Base-by-base conservation (phyloP, 2,113 vertebrate genomes). In the Bubo bubo region DNA sequence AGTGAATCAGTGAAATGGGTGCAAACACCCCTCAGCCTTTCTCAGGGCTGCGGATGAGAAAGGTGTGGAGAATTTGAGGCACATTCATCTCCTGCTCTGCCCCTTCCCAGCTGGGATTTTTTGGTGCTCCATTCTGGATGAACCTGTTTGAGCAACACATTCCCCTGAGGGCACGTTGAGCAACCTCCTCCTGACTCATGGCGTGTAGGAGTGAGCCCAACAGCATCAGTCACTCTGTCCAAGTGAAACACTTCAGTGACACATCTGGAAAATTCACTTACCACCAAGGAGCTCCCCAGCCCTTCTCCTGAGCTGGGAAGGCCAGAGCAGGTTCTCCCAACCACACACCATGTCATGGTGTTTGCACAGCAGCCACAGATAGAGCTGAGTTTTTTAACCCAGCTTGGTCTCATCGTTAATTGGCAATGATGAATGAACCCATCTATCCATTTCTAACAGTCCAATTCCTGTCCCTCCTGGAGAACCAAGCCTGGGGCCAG, bases 111-210 rank as follows among this genome's bases (percentile, higher is more conserved):
- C 32, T 14, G n/a, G 39, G 53, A 15, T 39, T 71, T 79, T 62
- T 35, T 26, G 9, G 14, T 81, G 16, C 41, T 88, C 3, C 71
- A 95, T 95, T 88, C 87, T 77, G 75, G 58, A 43, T 14, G 27
- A 84, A 81, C 88, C 83, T 68, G 83, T 91, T 85, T 45, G 63
- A 74, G 79, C 86, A 86, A 50, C 37, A 6, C 1, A 0, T 34
- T 87, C 27, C 32, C 56, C 49, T 11, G 12, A 21, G 24, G 88
- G 70, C 9, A 2, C 0, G 0, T 88, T 95, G 95, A 85, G 93
- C 77, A 93, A 95, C 43, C 75, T 88, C 18, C 41, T 41, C 71
- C 45, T 95, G 96, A 94, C 50, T 96, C 96, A 96, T 0, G 4
- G 12, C 7, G 58, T 0, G 6, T 80, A 53, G 95, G 75, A 90